These are phyloP conservation scores for Monodelphis domestica DNA, from an alignment of 2,797 vertebrate species.

Conservation along the genomic window DNA sequence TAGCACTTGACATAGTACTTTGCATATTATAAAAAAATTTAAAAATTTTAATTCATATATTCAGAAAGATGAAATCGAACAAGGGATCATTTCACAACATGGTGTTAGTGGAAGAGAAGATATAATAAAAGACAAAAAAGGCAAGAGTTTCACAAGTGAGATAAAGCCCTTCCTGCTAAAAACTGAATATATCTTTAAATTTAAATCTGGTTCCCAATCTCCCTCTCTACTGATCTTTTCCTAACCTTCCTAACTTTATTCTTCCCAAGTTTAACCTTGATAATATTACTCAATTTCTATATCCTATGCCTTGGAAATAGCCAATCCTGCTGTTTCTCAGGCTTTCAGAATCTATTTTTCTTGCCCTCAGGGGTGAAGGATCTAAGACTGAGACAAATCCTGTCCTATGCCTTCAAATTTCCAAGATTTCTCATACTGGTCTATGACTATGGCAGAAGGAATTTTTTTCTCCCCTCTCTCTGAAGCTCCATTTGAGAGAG, in stretches of 20 bases:
- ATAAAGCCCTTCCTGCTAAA: background rate
- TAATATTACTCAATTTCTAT: background rate
- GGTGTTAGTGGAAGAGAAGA: background rate
- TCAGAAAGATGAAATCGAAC: background rate
- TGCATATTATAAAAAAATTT: background rate
- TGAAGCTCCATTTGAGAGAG: background rate
- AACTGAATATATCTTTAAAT: background rate
- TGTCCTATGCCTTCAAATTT: background rate
- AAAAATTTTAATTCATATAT: background rate
- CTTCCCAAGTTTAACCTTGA: background rate
- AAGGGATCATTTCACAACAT: background rate
- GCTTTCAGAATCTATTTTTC: background rate
- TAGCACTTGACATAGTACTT: background rate
- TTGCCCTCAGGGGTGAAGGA: background rate
- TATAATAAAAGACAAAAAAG: background rate
- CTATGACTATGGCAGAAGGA: background rate
- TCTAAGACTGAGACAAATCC: background rate
- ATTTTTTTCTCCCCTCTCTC: background rate
- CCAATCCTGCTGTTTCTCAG: background rate
- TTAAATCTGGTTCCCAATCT: background rate
- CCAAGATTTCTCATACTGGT: background rate
- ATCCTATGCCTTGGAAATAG: background rate
- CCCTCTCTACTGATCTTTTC: background rate
- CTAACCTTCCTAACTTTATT: background rate
- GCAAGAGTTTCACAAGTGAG: background rate